Conservation (phyloP, 64 coral and sea anemone species). For the Anthopleura sola region DNA sequence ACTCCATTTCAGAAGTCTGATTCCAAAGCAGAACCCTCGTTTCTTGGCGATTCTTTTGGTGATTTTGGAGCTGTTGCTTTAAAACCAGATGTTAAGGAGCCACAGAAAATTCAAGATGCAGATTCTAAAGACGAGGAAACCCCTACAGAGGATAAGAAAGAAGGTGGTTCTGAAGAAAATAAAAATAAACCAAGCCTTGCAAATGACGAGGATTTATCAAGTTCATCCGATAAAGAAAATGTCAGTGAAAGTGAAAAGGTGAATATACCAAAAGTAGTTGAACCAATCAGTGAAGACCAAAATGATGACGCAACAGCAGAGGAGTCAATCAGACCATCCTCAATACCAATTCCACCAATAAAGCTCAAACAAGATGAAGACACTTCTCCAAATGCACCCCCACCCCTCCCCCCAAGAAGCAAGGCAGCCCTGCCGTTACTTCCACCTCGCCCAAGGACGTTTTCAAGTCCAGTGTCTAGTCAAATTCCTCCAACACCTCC, state of each 20-base stretch:
- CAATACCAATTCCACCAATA: not conserved
- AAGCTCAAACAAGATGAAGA: constrained; percentile 1
- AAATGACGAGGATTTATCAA: not conserved
- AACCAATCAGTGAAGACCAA: not conserved
- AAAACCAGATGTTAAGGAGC: not conserved
- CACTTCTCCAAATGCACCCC: constrained; percentile 53
- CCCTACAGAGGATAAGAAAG: not conserved
- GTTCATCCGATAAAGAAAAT: not conserved
- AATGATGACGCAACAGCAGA: not conserved
- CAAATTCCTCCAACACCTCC: not conserved
- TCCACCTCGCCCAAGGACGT: constrained; percentile 62
- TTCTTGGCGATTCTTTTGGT: constrained; percentile 42
- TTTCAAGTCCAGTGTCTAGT: not conserved
- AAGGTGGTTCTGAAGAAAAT: not conserved
- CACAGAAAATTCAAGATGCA: not conserved
- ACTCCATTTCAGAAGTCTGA: not conserved
- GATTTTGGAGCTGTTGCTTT: not conserved
- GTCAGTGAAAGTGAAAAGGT: not conserved
- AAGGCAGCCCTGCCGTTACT: constrained; percentile 49
- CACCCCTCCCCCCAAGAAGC: constrained; percentile 65
- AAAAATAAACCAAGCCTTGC: not conserved
- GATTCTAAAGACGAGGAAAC: not conserved
- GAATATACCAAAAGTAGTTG: not conserved
- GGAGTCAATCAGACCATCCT: not conserved
- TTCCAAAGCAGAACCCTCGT: not conserved